Evolutionary conservation across 1,140 invertebrate genomes (phyloP), one percentile per base, ranked within the genome.

Genomic region (Metopolophium dirhodum): DNA sequence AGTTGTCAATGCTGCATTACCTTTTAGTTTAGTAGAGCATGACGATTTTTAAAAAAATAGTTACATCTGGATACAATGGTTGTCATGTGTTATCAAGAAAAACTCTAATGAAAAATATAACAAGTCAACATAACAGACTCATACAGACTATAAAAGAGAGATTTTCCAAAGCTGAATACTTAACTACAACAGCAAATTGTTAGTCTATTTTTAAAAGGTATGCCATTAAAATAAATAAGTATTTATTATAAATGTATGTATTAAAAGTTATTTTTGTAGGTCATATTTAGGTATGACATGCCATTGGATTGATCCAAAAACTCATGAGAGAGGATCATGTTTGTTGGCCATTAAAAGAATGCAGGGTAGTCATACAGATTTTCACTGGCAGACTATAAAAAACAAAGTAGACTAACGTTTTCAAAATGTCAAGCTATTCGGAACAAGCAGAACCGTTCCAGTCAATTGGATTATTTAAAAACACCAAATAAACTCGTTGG

Each of bases 401-500:
- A 89, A 37, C n/a, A 89, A 89, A 54, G 49, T 57, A 89, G 87
- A 57, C 47, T 35, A 9, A 89, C 35, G 22, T 89, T 89, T 89
- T 18, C 87, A 47, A 87, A 87, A 87, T 87, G 85, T 87, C 23
- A 54, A 89, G 30, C 35, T 35, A 26, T 89, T 9, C 57, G 35
- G 87, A 89, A 89, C 37, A 89, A 89, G 22, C 87, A 89, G 23
- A 89, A 57, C 35, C 35, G 51, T 8, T 89, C n/a, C 2, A 57
- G 49, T 35, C 18, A 89, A 89, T 37, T 57, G 30, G n/a, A 51
- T 23, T 89, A 89, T 37, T 89, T 89, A 89, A 89, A 89, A 89
- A 89, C 35, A 23, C 87, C 87, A 18, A 89, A 89, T 89, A 7
- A 89, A 57, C 87, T 6, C n/a, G 87, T 20, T 89, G 87, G 87